phyloP scores from a whole-genome alignment of 2,888 invertebrate genomes.

The Pollenia labialis region DNA sequence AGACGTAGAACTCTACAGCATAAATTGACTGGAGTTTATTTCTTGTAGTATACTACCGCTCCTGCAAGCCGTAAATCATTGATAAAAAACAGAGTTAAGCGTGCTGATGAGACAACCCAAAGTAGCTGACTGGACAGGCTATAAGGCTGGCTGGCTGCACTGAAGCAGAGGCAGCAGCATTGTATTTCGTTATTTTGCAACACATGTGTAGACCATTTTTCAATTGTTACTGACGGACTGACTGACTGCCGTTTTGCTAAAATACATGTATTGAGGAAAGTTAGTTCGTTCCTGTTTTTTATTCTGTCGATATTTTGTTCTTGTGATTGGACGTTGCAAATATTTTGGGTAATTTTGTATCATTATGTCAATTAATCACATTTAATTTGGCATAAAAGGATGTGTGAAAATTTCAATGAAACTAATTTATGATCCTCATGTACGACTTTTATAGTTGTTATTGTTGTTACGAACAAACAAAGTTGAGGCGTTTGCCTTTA shows the following conservation, averaged over 20 bases:
- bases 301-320: slow-evolving; percentile 42
- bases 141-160: neutral
- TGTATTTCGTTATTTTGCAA: slow-evolving; percentile 27
- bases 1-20: slow-evolving; percentile 25
- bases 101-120: slow-evolving; percentile 72
- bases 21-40: slow-evolving; percentile 49
- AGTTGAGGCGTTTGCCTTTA: slow-evolving; percentile 9
- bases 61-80: slow-evolving; percentile 75
- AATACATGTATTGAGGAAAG: slow-evolving; percentile 20
- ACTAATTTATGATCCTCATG: slow-evolving; percentile 73
- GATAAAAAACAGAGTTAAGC: slow-evolving; percentile 75
- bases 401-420: slow-evolving; percentile 74
- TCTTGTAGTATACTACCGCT: slow-evolving; percentile 31
- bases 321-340: slow-evolving; percentile 72
- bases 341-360: slow-evolving; percentile 76
- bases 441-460: slow-evolving; percentile 44
- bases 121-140: slow-evolving; percentile 43
- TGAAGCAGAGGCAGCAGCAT: slow-evolving; percentile 26
- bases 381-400: slow-evolving; percentile 76
- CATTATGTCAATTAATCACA: slow-evolving; percentile 77
- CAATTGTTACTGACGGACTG: slow-evolving; percentile 55
- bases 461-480: slow-evolving; percentile 41
- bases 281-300: slow-evolving; percentile 11
- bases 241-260: slow-evolving; percentile 49
- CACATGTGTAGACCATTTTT: slow-evolving; percentile 54